Evolutionary conservation across 2,797 vertebrate species (phyloP), one percentile per base, ranked within the genome.

Genomic region (Phrynocephalus forsythii): DNA sequence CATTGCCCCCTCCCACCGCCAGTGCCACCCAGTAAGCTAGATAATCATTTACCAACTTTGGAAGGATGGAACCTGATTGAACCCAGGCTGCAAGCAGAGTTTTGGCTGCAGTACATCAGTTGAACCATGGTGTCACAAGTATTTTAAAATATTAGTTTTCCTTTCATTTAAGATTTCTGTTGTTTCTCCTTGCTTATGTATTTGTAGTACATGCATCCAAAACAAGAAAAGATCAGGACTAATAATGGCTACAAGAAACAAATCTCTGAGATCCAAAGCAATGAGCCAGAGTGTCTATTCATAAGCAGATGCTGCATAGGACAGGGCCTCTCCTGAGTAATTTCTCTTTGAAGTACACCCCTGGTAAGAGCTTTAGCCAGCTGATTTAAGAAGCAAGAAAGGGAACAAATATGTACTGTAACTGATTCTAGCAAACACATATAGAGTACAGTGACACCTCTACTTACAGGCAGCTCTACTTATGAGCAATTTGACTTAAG

Each of bases 371-470:
- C 24, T 79, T 56, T 48, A 26, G 10, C 48, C 48, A 71, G 28
- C 63, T 85, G 48, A 56, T 86, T 86, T 86, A 79, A 33, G 20
- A 28, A 78, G 56, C 6, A 79, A 52, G 44, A 69, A 86, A 38
- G 48, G 33, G 56, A 75, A 52, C 15, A 50, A 66, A 52, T 28
- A 60, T 18, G 28, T 60, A 24, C 18, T 8, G 18, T 79, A 50
- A 79, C 1, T 28, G 38, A 24, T 22, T 69, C 24, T 68, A 30
- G 24, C 24, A 87, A 11, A 50, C 16, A 82, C 26, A 56, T 44
- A 44, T 44, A 44, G 3, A 5, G 38, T 44, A 44, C 38, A 44
- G 38, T 44, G 3, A 44, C 5, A 44, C 5, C 38, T 44, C 38
- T 44, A 44, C 38, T 44, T 44, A 44, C 38, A 3, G 38, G 38